Conservation (phyloP, 2,888 invertebrate species). For the Drosophila algonquin region DNA sequence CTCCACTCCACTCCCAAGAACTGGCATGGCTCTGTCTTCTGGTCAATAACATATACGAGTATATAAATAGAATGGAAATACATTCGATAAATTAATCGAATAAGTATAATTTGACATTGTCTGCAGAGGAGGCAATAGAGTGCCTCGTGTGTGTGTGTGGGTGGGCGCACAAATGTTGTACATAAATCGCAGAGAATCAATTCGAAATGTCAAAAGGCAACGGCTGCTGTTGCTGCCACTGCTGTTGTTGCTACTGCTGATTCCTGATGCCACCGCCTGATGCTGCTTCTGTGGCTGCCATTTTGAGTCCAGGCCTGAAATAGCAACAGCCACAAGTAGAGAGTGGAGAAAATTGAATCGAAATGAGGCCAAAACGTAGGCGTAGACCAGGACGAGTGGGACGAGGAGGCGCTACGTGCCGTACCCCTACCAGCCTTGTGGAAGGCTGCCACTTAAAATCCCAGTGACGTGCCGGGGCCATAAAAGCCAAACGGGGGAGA, state of each 20-base stretch:
- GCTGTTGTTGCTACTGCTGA: slow-evolving; percentile 1
- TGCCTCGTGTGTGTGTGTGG: background rate
- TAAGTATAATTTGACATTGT: background rate
- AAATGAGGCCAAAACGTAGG: slow-evolving; percentile 10
- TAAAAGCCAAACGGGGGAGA: slow-evolving; percentile 19
- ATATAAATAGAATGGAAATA: background rate
- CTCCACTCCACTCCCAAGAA: background rate
- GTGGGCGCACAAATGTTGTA: slow-evolving; percentile 32
- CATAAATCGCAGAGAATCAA: slow-evolving; percentile 47
- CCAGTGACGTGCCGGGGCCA: slow-evolving; percentile 28
- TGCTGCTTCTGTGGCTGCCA: slow-evolving; percentile 16
- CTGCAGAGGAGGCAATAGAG: background rate
- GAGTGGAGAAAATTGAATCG: slow-evolving; percentile 42
- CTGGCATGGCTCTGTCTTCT: background rate
- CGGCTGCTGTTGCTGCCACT: slow-evolving; percentile 18
- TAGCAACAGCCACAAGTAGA: slow-evolving; percentile 32
- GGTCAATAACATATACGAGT: background rate
- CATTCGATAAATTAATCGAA: slow-evolving; percentile 1
- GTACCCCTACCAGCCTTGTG: background rate
- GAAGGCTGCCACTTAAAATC: slow-evolving; percentile 34
- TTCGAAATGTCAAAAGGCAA: slow-evolving; percentile 49
- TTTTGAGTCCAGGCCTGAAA: slow-evolving; percentile 29
- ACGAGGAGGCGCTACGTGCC: background rate
- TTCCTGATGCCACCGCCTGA: background rate
- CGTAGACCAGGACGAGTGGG: background rate